Evolutionary conservation across 2,797 vertebrate species (phyloP), one percentile per base, ranked within the genome.

Genomic region (Telmatherina bonti): DNA sequence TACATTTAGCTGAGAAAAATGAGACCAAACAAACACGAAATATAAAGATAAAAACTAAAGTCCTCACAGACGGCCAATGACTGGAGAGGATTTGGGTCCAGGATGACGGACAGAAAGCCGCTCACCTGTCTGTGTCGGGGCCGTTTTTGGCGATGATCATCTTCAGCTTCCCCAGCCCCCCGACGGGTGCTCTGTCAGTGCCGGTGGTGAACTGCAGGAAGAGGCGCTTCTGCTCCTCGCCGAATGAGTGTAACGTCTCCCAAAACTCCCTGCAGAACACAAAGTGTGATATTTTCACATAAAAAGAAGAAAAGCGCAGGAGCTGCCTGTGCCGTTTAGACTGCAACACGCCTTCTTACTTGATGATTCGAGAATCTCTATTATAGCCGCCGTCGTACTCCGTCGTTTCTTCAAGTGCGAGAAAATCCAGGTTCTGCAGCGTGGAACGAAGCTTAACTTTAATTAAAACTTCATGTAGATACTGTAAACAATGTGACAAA

Each of bases 61-160:
- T n/a, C n/a, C n/a, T 3, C 30, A 30, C 3, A 35, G 33, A 35
- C 33, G 11, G 33, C 33, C 33, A 35, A 35, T 12, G 7, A 8
- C 33, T 35, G 33, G 9, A 35, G 33, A 35, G 33, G 31, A 15
- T 16, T 41, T 15, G 16, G 33, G 22, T 15, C 5, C 12, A 35
- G 2, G 26, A 22, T 3, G 51, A 10, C 36, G 10, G 4, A 6
- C 0, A 0, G 33, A 7, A n/a, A 3, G 24, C 0, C 1, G 22
- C 83, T 86, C 88, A 95, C 98, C 98, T 96, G 94, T 99, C 98
- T 24, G 98, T 97, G 88, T 99, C 98, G 0, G 97, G 97, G 85
- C 98, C 98, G 27, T 99, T 99, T 95, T 99, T 99, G 91, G 97
- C 98, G 70, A 99, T 99, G 87, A 99, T 99, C 98, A 99, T 99